phyloP scores from a whole-genome alignment of 2,797 vertebrate genomes.

The Adelosebastes latens region DNA sequence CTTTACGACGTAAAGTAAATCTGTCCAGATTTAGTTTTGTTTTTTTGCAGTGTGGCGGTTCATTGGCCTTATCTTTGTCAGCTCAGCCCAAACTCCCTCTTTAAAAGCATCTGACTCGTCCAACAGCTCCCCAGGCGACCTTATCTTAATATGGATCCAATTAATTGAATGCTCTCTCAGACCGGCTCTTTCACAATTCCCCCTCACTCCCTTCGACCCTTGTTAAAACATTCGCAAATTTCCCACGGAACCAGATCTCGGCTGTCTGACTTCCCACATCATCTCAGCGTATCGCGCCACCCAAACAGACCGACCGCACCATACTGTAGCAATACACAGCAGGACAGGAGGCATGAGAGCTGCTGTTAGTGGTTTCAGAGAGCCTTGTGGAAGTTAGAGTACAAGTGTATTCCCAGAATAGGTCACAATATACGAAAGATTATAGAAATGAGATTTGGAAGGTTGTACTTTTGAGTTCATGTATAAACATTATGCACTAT shows the following conservation, averaged over 20 bases:
- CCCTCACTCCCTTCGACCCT: conserved; percentile 53
- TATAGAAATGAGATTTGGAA: conserved; percentile 17
- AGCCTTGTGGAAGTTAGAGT: neutral
- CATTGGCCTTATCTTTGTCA: conserved; percentile 58
- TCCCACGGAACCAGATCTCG: conserved; percentile 68
- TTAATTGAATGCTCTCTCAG: conserved; percentile 73
- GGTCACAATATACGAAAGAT: conserved; percentile 9
- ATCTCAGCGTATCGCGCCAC: conserved; percentile 32
- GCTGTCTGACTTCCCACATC: conserved; percentile 54
- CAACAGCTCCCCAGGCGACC: conserved; percentile 63
- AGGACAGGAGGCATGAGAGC: conserved; percentile 19
- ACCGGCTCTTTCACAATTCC: conserved; percentile 61
- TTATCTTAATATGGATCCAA: conserved; percentile 82
- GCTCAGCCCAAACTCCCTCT: conserved; percentile 50
- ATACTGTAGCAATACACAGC: conserved; percentile 21
- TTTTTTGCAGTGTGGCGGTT: conserved; percentile 47
- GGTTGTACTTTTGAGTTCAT: neutral
- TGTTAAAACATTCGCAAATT: conserved; percentile 66
- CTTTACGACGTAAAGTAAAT: conserved; percentile 50
- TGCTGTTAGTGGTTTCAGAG: conserved; percentile 55
- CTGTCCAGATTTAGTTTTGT: conserved; percentile 27
- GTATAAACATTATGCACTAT: neutral
- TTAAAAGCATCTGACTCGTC: conserved; percentile 62
- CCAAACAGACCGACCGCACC: conserved; percentile 45
- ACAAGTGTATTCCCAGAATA: conserved; percentile 32